Percentiles rank a stretch among this genome's conserved stretches.
These are phyloP conservation scores for Leptopilina myrica DNA, from an alignment of 2,888 invertebrate species.

Conservation along the genomic window DNA sequence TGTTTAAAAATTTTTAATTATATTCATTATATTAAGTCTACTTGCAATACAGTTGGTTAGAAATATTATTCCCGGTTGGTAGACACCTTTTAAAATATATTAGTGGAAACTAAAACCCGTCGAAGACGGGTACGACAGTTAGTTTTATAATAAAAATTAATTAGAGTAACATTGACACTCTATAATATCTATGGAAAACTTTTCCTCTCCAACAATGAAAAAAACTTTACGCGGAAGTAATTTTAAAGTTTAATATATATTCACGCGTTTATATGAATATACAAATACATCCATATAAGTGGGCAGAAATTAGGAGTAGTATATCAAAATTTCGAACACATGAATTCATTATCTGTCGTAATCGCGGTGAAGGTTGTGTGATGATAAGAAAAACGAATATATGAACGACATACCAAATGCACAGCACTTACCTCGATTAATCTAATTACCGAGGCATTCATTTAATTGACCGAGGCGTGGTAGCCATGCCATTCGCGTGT, in stretches of 20 bases:
- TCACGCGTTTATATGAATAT: too few species aligned
- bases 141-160: neutral
- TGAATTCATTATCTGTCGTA: conserved; percentile 20
- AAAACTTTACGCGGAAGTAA: conserved; percentile 1
- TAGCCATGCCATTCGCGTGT: conserved; percentile 37
- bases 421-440: conserved; percentile 39
- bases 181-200: neutral
- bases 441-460: conserved; percentile 48
- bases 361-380: conserved; percentile 30
- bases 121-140: too few species aligned
- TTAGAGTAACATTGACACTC: neutral
- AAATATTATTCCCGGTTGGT: too few species aligned
- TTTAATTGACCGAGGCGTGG: conserved; percentile 48
- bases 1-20: too few species aligned
- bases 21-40: too few species aligned
- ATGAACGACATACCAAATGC: conserved; percentile 24
- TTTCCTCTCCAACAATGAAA: neutral
- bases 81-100: too few species aligned
- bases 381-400: conserved; percentile 16
- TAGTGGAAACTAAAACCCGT: too few species aligned
- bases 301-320: conserved; percentile 16
- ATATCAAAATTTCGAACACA: conserved; percentile 26
- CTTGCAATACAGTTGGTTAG: too few species aligned
- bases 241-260: neutral
- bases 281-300: neutral